Evolutionary conservation across 2,113 vertebrate genomes (phyloP).

Genomic region (Brachyistius frenatus): DNA sequence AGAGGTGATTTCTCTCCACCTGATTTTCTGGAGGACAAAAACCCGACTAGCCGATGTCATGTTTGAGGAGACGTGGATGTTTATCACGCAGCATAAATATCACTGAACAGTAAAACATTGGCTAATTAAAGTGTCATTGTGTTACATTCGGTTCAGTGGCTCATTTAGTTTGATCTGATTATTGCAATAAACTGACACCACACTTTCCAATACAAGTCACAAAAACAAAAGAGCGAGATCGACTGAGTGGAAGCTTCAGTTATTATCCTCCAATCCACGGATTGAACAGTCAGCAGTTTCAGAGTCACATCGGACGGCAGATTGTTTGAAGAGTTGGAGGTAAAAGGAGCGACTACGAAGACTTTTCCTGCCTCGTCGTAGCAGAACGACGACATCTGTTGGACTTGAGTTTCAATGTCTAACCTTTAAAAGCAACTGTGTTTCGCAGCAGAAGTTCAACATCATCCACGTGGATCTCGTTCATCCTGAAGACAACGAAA

Average conservation of each 20-base stretch:
- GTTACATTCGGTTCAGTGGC: conserved; percentile 73
- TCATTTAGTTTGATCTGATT: conserved; percentile 69
- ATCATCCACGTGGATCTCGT: not conserved
- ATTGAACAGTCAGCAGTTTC: conserved; percentile 10
- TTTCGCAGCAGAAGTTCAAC: conserved; percentile 8
- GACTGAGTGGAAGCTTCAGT: not conserved
- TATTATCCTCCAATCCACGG: not conserved
- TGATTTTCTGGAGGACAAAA: conserved; percentile 41
- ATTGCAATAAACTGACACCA: conserved; percentile 45
- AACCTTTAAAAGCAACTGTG: not conserved
- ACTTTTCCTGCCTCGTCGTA: not conserved
- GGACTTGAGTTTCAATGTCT: not conserved
- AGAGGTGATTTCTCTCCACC: not conserved
- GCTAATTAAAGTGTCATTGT: conserved; percentile 81
- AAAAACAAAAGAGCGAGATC: not conserved
- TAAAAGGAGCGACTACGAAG: not conserved
- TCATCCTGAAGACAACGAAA: too few relatives aligned
- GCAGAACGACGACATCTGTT: not conserved
- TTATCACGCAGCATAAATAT: conserved; percentile 75
- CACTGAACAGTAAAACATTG: conserved; percentile 74
- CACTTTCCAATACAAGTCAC: conserved; percentile 30
- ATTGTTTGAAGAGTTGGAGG: not conserved
- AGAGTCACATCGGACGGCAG: not conserved
- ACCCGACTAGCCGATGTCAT: conserved; percentile 62
- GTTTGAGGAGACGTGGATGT: conserved; percentile 55